These are phyloP conservation scores for Lamellibrachia luymesi DNA, from an alignment of 1,140 invertebrate genomes.

Conservation along the genomic window DNA sequence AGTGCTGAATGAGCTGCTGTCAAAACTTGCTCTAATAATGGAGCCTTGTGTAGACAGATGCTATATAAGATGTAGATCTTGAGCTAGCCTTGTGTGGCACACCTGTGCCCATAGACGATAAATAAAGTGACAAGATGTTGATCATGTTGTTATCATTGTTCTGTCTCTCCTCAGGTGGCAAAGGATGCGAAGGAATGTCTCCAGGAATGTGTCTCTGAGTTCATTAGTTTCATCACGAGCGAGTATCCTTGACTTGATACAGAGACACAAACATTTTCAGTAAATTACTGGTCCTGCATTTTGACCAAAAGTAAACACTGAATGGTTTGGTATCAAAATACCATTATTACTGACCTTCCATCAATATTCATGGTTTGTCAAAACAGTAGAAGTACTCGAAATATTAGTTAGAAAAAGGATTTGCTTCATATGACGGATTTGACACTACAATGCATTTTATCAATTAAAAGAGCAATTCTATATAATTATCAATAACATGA, in stretches of 20 bases:
- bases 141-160: neutral
- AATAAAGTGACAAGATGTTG: no score
- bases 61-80: neutral
- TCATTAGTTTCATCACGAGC: slow-evolving; percentile 98
- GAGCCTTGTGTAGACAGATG: neutral
- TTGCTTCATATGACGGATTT: no score
- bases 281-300: neutral
- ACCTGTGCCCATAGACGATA: no score
- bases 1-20: no score
- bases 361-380: no score
- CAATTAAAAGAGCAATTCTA: no score
- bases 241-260: slow-evolving; percentile 61
- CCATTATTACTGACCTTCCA: neutral
- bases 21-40: slow-evolving; percentile 61
- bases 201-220: slow-evolving; percentile 99
- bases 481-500: no score
- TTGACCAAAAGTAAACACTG: neutral
- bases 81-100: no score
- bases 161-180: slow-evolving; percentile 70
- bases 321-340: neutral
- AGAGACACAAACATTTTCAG: no score
- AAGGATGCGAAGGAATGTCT: slow-evolving; percentile 99
- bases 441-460: no score
- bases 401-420: no score
- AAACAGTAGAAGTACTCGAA: no score